Conservation (phyloP, 1,140 invertebrate genomes). For the Pseudomyrmex concolor region DNA sequence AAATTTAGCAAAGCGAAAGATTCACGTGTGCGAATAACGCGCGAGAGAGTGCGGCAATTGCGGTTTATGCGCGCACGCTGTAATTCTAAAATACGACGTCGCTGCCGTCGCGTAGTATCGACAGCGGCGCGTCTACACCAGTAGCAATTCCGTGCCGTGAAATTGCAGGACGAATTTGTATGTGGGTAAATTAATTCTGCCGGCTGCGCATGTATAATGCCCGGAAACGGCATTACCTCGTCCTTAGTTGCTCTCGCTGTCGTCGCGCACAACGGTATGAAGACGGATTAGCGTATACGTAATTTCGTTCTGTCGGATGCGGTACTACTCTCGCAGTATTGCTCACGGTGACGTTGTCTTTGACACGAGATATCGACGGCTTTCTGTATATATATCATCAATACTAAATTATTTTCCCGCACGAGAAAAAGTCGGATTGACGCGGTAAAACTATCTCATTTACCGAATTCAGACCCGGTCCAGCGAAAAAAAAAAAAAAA, state of each 20-base stretch:
- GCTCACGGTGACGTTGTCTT: not conserved
- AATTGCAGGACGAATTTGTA: conserved; percentile 55
- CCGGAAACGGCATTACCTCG: conserved; percentile 33
- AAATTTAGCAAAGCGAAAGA: not conserved
- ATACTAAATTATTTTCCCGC: conserved; percentile 18
- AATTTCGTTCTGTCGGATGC: conserved; percentile 46
- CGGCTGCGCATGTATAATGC: conserved; percentile 50
- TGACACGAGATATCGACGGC: not conserved
- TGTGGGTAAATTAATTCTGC: conserved; percentile 54
- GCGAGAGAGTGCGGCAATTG: conserved; percentile 14
- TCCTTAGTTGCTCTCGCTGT: conserved; percentile 33
- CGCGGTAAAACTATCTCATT: not conserved
- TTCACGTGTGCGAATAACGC: not conserved
- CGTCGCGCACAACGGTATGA: conserved; percentile 48
- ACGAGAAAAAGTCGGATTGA: conserved; percentile 2
- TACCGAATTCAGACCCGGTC: not conserved
- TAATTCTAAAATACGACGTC: conserved; percentile 47
- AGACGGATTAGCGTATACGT: conserved; percentile 56
- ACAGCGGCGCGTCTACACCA: conserved; percentile 30
- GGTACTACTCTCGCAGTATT: not conserved
- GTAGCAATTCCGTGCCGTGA: conserved; percentile 41
- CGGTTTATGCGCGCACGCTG: not conserved
- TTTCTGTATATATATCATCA: not conserved
- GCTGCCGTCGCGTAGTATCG: conserved; percentile 19
- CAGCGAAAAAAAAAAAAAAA: not conserved